These are phyloP conservation scores for Fistularia tabacaria DNA, from an alignment of 2,797 vertebrate genomes.

Conservation along the genomic window DNA sequence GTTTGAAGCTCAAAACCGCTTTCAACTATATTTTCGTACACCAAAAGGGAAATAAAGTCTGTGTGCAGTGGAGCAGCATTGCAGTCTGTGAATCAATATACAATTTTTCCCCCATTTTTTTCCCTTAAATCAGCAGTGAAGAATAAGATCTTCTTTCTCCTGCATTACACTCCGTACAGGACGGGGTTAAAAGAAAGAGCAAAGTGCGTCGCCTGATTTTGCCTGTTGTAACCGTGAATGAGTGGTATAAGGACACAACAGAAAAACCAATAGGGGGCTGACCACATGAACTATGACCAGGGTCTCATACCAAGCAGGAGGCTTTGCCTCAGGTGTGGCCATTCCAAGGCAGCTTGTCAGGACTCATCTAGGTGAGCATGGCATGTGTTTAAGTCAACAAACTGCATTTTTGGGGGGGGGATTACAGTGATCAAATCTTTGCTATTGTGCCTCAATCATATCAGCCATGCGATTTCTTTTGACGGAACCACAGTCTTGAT, in stretches of 20 bases:
- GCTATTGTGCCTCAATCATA: neutral
- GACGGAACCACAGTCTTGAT: too few species aligned
- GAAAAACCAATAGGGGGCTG: constrained; percentile 42
- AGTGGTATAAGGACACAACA: constrained; percentile 28
- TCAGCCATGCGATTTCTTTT: neutral
- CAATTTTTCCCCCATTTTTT: too few species aligned
- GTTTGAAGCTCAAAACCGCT: too few species aligned
- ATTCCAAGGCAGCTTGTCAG: neutral
- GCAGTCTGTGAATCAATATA: too few species aligned
- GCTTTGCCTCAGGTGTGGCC: constrained; percentile 2
- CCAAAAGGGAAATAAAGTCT: too few species aligned
- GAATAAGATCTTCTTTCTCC: too few species aligned
- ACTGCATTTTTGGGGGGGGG: neutral
- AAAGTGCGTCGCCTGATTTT: neutral
- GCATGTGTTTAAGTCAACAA: neutral
- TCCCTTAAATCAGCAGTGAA: too few species aligned
- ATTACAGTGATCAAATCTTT: neutral
- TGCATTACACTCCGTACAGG: too few species aligned
- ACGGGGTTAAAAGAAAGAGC: too few species aligned
- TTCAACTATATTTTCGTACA: too few species aligned
- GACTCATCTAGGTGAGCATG: constrained; percentile 38
- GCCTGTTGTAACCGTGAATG: constrained; percentile 30
- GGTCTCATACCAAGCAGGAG: constrained; percentile 14
- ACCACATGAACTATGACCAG: constrained; percentile 42
- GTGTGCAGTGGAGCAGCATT: too few species aligned